Conservation (phyloP, 2,113 vertebrate genomes). For the Misgurnus mizolepis region DNA sequence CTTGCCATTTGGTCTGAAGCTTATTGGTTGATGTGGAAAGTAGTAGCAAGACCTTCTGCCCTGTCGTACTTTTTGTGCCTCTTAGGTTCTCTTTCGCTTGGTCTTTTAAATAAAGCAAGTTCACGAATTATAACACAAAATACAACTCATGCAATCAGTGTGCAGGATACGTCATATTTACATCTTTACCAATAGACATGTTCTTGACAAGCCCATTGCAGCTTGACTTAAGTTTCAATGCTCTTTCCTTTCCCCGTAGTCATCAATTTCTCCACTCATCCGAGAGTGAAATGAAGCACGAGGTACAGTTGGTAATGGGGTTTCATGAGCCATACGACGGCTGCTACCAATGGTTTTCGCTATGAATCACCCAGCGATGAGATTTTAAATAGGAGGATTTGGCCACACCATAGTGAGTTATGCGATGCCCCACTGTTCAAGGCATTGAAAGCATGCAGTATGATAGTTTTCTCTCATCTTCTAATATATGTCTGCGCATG, state of each 20-base stretch:
- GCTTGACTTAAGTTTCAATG: slow-evolving; percentile 39
- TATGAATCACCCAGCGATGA: slow-evolving; percentile 67
- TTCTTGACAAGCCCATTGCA: slow-evolving; percentile 53
- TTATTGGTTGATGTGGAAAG: too few relatives aligned
- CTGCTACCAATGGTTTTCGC: slow-evolving; percentile 67
- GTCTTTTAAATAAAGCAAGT: too few relatives aligned
- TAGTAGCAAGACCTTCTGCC: too few relatives aligned
- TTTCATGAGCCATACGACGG: slow-evolving; percentile 73
- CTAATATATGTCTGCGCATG: too few relatives aligned
- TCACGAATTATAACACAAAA: background rate
- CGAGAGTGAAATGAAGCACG: slow-evolving; percentile 70
- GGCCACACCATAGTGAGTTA: slow-evolving; percentile 43
- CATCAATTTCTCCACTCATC: slow-evolving; percentile 68
- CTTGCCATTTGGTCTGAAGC: too few relatives aligned
- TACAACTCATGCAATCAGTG: background rate
- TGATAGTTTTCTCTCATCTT: slow-evolving; percentile 17
- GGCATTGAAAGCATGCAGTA: slow-evolving; percentile 11
- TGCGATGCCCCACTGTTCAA: slow-evolving; percentile 25
- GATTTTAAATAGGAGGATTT: slow-evolving; percentile 50
- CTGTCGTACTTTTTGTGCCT: too few relatives aligned
- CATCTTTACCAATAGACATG: slow-evolving; percentile 53
- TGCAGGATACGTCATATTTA: slow-evolving; percentile 21
- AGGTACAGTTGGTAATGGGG: slow-evolving; percentile 69
- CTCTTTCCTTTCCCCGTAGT: slow-evolving; percentile 51
- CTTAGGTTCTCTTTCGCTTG: too few relatives aligned